Percentiles rank a stretch among this genome's conserved stretches.
Evolutionary conservation across 2,797 vertebrate genomes (phyloP).

Genomic region (Taeniopygia guttata): DNA sequence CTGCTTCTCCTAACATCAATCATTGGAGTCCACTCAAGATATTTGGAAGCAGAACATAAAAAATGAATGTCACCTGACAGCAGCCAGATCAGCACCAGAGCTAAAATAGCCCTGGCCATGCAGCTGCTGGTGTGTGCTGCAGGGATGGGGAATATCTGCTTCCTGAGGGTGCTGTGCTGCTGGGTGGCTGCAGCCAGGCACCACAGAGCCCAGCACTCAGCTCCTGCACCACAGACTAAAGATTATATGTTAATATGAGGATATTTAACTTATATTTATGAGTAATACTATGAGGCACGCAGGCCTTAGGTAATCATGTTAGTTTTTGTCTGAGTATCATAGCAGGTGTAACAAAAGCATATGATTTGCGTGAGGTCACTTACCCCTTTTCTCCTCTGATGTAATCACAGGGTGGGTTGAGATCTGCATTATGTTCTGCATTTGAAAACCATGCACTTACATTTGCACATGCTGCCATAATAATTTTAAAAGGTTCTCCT

Average conservation of each 20-base stretch:
- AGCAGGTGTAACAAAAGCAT: background rate
- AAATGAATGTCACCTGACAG: slow-evolving; percentile 57
- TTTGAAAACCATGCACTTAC: background rate
- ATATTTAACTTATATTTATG: background rate
- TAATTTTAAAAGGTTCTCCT: background rate
- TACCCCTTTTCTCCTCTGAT: background rate
- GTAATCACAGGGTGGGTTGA: background rate
- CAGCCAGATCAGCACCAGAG: slow-evolving; percentile 32
- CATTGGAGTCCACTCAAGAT: slow-evolving; percentile 11
- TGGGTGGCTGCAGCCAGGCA: background rate
- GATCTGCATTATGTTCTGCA: background rate
- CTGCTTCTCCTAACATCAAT: background rate
- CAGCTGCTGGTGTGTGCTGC: slow-evolving; percentile 16
- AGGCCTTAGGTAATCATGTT: background rate
- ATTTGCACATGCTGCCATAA: background rate
- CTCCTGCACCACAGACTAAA: background rate
- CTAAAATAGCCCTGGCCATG: slow-evolving; percentile 58
- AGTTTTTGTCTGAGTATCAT: background rate
- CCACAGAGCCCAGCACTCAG: background rate
- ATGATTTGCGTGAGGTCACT: background rate
- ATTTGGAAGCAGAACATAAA: slow-evolving; percentile 43
- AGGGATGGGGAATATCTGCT: background rate
- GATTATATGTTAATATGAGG: background rate
- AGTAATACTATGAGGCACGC: background rate
- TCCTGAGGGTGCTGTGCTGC: slow-evolving; percentile 6